Percentiles rank a stretch among this genome's conserved stretches.
phyloP scores from a whole-genome alignment of 2,113 vertebrate species.

The Tychaedon coryphoeus region DNA sequence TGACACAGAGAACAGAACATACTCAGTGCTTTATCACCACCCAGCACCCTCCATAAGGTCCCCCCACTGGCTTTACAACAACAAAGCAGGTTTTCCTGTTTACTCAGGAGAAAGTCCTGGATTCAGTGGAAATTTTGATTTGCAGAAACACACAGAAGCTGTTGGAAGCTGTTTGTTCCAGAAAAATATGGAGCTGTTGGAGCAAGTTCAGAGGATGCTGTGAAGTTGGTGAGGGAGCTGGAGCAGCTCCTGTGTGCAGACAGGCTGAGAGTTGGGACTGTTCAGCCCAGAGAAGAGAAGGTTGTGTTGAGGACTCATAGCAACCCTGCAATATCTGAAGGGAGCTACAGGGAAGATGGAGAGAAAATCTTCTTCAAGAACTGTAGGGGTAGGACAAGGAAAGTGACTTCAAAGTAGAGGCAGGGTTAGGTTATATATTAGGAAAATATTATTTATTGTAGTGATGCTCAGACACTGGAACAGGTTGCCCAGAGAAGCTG shows the following conservation, averaged over 20 bases:
- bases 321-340: neutral
- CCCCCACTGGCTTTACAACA: neutral
- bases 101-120: neutral
- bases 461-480: neutral
- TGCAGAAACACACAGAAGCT: too few relatives aligned
- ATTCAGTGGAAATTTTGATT: neutral
- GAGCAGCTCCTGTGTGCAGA: neutral
- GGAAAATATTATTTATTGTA: neutral
- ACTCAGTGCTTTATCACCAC: neutral
- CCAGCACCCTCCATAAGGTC: neutral
- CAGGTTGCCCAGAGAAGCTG: neutral
- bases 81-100: neutral
- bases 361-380: neutral
- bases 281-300: neutral
- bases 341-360: neutral
- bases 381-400: neutral
- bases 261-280: neutral
- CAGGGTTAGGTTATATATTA: neutral
- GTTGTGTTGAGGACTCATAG: neutral
- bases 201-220: neutral
- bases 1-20: neutral
- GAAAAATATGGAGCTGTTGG: neutral
- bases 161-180: too few relatives aligned
- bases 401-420: neutral
- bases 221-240: neutral